Evolutionary conservation across 2,797 vertebrate genomes (phyloP).

Genomic region (Corythornis leucogaster): DNA sequence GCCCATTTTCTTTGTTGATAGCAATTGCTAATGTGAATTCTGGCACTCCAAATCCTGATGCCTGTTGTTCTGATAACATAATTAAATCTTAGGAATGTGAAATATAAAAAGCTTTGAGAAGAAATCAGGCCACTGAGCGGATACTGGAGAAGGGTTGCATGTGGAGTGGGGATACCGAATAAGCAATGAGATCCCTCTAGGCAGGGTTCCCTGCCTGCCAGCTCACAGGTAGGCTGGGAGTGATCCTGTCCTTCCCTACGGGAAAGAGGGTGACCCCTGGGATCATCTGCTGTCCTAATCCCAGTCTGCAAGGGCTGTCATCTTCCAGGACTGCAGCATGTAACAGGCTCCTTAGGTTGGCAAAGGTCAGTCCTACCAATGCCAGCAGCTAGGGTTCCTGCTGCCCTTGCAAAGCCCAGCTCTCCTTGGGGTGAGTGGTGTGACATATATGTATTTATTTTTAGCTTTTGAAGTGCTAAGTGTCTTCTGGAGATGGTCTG

Average conservation of each 20-base stretch:
- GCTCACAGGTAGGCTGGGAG: fast-evolving
- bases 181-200: neutral
- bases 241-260: neutral
- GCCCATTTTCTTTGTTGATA: constrained; percentile 69
- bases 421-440: neutral
- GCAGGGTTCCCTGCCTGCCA: neutral
- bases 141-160: neutral
- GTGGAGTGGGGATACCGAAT: fast-evolving
- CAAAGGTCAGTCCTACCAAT: neutral
- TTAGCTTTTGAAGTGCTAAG: neutral
- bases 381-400: neutral
- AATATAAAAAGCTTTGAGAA: constrained; percentile 63
- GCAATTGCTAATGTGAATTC: constrained; percentile 70
- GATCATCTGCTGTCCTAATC: neutral
- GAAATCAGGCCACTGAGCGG: constrained; percentile 26
- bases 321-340: neutral
- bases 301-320: neutral
- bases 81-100: constrained; percentile 68
- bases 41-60: constrained; percentile 63
- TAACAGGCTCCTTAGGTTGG: neutral
- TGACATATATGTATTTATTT: neutral
- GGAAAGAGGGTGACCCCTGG: neutral
- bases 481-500: neutral
- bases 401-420: neutral
- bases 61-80: constrained; percentile 71